Conservation (phyloP, 1,140 invertebrate genomes). For the Macrocentrus cingulum region DNA sequence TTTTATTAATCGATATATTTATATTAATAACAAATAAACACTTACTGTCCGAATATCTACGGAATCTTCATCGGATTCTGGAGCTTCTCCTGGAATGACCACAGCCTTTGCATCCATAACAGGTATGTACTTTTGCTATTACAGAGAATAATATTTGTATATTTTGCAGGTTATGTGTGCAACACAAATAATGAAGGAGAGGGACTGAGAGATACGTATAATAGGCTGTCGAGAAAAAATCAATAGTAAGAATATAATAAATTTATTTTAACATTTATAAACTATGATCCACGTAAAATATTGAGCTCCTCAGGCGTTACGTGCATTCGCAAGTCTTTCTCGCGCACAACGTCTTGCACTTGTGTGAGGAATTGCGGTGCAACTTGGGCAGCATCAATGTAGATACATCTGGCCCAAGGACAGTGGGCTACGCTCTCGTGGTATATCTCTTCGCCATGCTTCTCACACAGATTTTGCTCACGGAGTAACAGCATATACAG, state of each 20-base stretch:
- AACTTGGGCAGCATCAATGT: conserved; percentile 57
- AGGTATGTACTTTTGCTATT: not conserved
- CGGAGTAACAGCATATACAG: conserved; percentile 61
- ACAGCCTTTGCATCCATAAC: conserved; percentile 52
- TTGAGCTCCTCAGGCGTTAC: conserved; percentile 71
- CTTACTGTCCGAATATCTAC: conserved; percentile 43
- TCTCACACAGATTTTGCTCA: conserved; percentile 50
- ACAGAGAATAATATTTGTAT: not conserved
- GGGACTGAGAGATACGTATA: no score
- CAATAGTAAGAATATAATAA: no score
- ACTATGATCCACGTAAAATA: conserved; percentile 59
- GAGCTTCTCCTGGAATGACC: conserved; percentile 54
- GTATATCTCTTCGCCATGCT: conserved; percentile 53
- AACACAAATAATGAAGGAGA: no score
- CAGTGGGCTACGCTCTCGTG: conserved; percentile 58
- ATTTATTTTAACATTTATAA: not conserved
- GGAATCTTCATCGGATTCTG: conserved; percentile 56
- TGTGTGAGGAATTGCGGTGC: conserved; percentile 60
- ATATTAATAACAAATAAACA: conserved; percentile 17
- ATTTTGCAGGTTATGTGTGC: not conserved
- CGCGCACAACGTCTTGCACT: conserved; percentile 70
- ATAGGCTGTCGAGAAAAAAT: no score
- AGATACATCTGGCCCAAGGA: conserved; percentile 66
- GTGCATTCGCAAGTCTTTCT: conserved; percentile 71
- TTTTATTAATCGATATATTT: no score